These are phyloP conservation scores for Etia nguti DNA, from an alignment of 2,113 vertebrate species.

Conservation along the genomic window DNA sequence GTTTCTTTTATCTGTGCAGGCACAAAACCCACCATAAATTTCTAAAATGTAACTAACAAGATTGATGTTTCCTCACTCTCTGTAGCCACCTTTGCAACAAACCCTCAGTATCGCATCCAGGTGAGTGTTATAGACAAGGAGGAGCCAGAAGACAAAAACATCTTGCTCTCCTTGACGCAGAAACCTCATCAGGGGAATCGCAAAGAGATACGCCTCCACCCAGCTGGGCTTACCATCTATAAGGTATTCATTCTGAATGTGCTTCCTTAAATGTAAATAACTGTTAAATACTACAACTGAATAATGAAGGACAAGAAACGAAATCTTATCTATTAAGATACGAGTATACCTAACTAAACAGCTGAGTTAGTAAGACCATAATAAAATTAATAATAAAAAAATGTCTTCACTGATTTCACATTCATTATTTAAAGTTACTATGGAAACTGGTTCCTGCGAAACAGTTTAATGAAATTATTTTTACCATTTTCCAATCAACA, in stretches of 20 bases:
- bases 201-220: not conserved
- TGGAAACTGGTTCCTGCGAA: accelerated
- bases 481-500: not conserved
- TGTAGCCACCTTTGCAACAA: slow-evolving; percentile 3
- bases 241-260: not conserved
- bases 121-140: not conserved
- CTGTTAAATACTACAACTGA: accelerated
- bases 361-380: not conserved
- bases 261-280: not conserved
- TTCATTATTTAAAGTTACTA: not conserved
- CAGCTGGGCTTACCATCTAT: not conserved
- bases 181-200: not conserved
- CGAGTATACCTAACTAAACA: accelerated
- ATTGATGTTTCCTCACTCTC: not conserved
- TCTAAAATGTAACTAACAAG: not conserved
- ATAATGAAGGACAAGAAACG: accelerated
- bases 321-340: accelerated
- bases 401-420: accelerated
- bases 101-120: slow-evolving; percentile 44
- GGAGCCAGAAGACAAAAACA: slow-evolving; percentile 17
- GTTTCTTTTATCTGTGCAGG: accelerated
- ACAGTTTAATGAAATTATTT: not conserved
- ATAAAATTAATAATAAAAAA: not conserved
- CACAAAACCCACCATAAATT: not conserved
- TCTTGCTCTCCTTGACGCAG: slow-evolving; percentile 35